Evolutionary conservation across 2,797 vertebrate species (phyloP), one percentile per base, ranked within the genome.

Genomic region (Buphagus erythrorhynchus): DNA sequence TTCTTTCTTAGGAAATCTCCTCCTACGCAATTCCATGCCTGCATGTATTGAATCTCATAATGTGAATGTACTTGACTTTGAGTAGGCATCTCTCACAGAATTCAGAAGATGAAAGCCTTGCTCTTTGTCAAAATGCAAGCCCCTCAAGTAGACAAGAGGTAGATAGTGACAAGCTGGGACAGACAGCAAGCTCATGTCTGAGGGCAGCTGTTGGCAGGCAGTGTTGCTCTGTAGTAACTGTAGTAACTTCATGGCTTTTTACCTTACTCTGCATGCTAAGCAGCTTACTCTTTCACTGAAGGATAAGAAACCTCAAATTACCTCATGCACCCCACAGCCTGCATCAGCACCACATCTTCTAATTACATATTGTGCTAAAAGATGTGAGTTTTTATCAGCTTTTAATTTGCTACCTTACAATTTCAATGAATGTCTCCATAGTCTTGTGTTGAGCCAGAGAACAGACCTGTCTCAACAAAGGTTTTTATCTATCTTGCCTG

Each of bases 1-100:
- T 10, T 54, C 5, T n/a, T 35, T 69, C 61, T 62, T 15, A 79
- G 33, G 55, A 93, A 85, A 91, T 89, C 9, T 18, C 59, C 26
- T n/a, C 78, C 24, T 31, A 20, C 0, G 0, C 0, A 0, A 68
- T 43, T 80, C n/a, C 17, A 9, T 20, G 48, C 49, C 67, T 67
- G 33, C 24, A 26, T 46, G 28, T 8, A 0, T 36, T 58, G 62
- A 63, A 51, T 63, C 55, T 29, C 9, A 3, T 35, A 45, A 52
- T 6, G 6, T 25, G 25, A 38, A 42, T 14, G 33, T 13, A 11
- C 36, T 48, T 45, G 11, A 46, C 22, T 63, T 63, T 38, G 29
- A 52, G 31, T 6, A 48, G 58, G 36, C 8, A 28, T 6, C 9
- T 49, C n/a, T 54, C 49, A 18, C 21, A 3, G 36, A 42, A 48